Evolutionary conservation across 1,140 invertebrate species (phyloP), one percentile per base, ranked within the genome.

Genomic region (Drosophila chauvacae): DNA sequence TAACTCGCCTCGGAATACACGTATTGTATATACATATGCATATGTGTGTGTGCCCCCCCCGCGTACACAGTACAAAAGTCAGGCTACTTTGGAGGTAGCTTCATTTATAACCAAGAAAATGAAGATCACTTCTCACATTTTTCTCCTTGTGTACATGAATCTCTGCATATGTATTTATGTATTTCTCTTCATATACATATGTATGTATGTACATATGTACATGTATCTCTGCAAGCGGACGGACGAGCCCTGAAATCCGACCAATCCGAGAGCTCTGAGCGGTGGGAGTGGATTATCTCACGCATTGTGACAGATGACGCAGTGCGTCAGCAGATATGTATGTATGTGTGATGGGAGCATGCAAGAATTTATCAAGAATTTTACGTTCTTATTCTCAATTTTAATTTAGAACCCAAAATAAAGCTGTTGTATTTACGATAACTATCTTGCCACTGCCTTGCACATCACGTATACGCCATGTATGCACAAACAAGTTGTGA

Each of bases 221-320:
- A 10, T 28, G 5, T 66, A 57, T 45, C 48, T 42, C 37, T 7
- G 53, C 56, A 56, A 51, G 53, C 57, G 56, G 64, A 69, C 66
- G 63, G 81, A 87, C 83, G 83, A 87, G 83, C 83, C 83, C 83
- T 83, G 84, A 83, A 88, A 83, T 69, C 66, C 79, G 47, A 60
- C 83, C 83, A 87, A 87, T 87, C 84, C 71, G 61, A 58, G 66
- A 60, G 78, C 83, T 56, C 64, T 39, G 11, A 53, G 28, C 41
- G 26, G 4, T 53, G 56, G n/a, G n/a, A 28, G 55, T 20, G 56
- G 73, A 75, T 76, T 77, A 77, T 77, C 74, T 77, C 73, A 77
- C 50, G 57, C 42, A 53, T 44, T 23, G 39, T 45, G 62, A 77
- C 72, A 77, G 62, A 48, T 61, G 74, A 69, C 63, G 64, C 63